Evolutionary conservation across 2,888 invertebrate genomes (phyloP).

Genomic region (Margaritifera margaritifera): DNA sequence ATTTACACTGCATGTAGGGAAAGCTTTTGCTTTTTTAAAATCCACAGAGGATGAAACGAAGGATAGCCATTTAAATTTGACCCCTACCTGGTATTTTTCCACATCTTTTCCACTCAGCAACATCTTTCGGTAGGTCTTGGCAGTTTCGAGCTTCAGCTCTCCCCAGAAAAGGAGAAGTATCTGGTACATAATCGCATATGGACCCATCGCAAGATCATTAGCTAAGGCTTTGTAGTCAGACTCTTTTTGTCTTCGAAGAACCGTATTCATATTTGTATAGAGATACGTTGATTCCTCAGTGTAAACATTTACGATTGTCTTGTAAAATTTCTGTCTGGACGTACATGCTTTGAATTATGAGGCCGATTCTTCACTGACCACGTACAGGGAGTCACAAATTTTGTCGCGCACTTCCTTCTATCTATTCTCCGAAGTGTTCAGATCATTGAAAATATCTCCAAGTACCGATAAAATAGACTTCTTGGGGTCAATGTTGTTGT

Average conservation of each 20-base stretch:
- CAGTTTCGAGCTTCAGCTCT: constrained; percentile 17
- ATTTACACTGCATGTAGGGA: constrained; percentile 27
- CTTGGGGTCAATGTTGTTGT: constrained; percentile 18
- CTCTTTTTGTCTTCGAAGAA: constrained; percentile 29
- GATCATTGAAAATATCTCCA: constrained; percentile 25
- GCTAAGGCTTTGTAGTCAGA: constrained; percentile 31
- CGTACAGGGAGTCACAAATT: constrained; percentile 28
- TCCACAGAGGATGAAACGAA: constrained; percentile 35
- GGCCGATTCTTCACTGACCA: constrained; percentile 17
- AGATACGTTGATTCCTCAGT: constrained; percentile 31
- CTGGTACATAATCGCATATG: constrained; percentile 38
- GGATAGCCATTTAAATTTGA: constrained; percentile 33
- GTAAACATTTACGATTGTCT: constrained; percentile 27
- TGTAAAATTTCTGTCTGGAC: constrained; percentile 25
- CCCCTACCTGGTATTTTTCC: constrained; percentile 25
- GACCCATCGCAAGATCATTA: constrained; percentile 37
- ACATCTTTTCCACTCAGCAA: constrained; percentile 17
- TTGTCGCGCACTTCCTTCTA: constrained; percentile 35
- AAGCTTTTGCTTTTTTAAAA: constrained; percentile 20
- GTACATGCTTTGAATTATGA: constrained; percentile 14
- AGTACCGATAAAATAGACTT: constrained; percentile 24
- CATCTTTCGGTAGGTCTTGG: constrained; percentile 33
- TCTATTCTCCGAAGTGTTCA: constrained; percentile 17
- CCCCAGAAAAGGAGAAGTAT: constrained; percentile 35
- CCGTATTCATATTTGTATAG: constrained; percentile 36